Base-by-base conservation (phyloP, 2,797 vertebrate species). In the Galago senegalensis region DNA sequence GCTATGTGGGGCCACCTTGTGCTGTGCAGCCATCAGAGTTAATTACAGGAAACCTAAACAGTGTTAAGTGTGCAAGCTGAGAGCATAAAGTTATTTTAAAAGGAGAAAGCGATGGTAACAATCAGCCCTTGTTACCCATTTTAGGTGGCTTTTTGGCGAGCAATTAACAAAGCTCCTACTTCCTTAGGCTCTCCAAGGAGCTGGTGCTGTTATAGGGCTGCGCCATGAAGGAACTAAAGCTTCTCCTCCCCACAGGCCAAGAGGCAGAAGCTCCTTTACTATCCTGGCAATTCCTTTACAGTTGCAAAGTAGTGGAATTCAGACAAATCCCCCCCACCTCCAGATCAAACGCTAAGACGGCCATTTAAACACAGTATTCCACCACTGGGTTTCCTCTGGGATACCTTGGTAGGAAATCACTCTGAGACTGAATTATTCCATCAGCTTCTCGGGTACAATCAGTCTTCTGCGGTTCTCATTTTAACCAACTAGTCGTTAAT, bases 141-240 rank as follows among this genome's bases (percentile, higher is more conserved):
- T 96, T 91, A 91, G 43, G 34, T 65, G 97, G 97, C 98, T 97
- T 95, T 98, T 98, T 98, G 97, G 96, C 96, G 87, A 53, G 96
- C 98, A 98, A 96, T 99, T 98, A 98, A 98, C 98, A 98, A 98
- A 96, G 91, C 96, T 95, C 92, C 96, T 93, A 97, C 98, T 99
- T 99, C 99, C 98, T 98, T 98, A 94, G 60, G 29, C 95, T 98
- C 1, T 6, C 92, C 31, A 89, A 93, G 97, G 96, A 98, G 95
- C 83, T 82, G 97, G 97, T 95, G 95, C 80, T 97, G 96, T 97
- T 97, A 97, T 60, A 67, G 82, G 46, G 69, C 88, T 21, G 89
- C 7, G 73, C 8, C 85, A 53, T 96, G 96, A 98, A 97, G 95
- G 95, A 93, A 92, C 96, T 94, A 96, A 96, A 97, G 95, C 98